Conservation (phyloP, 2,113 vertebrate genomes). For the Andinoacara biseriatus region DNA sequence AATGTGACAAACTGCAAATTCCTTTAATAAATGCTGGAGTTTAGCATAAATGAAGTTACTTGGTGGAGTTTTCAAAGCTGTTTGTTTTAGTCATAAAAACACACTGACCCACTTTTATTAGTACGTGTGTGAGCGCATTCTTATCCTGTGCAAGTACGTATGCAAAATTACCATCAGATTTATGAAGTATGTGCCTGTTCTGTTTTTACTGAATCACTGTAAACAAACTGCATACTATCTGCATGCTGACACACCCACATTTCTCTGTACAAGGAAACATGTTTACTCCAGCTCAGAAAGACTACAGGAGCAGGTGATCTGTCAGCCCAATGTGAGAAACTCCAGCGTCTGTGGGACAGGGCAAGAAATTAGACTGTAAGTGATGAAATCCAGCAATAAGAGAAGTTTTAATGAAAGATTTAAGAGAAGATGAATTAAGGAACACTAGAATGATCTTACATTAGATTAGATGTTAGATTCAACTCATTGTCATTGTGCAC, state of each 20-base stretch:
- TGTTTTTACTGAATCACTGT: neutral
- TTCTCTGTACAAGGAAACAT: neutral
- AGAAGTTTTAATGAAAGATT: neutral
- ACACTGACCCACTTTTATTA: too few relatives aligned
- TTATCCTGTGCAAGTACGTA: too few relatives aligned
- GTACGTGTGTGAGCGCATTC: too few relatives aligned
- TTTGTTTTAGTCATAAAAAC: too few relatives aligned
- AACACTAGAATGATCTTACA: too few relatives aligned
- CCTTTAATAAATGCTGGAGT: too few relatives aligned
- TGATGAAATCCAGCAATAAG: neutral
- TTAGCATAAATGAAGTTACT: too few relatives aligned
- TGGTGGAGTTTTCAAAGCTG: too few relatives aligned
- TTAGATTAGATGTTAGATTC: too few relatives aligned
- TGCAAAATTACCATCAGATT: too few relatives aligned
- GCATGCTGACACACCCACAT: accelerated
- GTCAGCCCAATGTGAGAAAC: neutral
- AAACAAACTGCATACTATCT: neutral
- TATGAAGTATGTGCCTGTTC: neutral
- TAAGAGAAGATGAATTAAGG: too few relatives aligned
- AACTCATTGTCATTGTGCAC: too few relatives aligned
- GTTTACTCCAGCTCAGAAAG: neutral
- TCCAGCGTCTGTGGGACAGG: neutral
- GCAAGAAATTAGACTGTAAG: accelerated
- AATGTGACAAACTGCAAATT: neutral
- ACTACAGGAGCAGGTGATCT: neutral